Conservation (phyloP, 1,140 invertebrate species). For the Drosophila virilis region DNA sequence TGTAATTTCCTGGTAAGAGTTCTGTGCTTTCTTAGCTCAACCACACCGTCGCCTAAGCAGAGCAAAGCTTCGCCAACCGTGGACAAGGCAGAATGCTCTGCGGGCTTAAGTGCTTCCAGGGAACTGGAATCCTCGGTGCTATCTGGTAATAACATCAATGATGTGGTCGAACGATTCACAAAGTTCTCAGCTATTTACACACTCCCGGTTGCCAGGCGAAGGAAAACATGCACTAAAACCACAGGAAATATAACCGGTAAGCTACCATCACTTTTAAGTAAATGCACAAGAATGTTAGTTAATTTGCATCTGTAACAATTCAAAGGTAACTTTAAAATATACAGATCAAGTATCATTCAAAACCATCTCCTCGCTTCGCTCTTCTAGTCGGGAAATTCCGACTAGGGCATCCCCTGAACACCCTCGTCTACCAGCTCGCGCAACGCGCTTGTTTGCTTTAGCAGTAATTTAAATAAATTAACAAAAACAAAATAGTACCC, state of each 20-base stretch:
- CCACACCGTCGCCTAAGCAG: conserved; percentile 65
- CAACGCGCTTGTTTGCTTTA: too few relatives aligned
- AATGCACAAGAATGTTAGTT: too few relatives aligned
- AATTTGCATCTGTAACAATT: too few relatives aligned
- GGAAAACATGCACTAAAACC: conserved; percentile 64
- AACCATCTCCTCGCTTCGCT: too few relatives aligned
- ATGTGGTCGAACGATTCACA: conserved; percentile 67
- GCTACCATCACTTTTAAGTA: not conserved
- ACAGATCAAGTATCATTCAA: too few relatives aligned
- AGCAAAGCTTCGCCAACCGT: conserved; percentile 52
- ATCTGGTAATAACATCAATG: conserved; percentile 20
- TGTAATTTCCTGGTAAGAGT: not conserved
- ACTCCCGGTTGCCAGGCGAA: conserved; percentile 71
- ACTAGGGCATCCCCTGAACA: too few relatives aligned
- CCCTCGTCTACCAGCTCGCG: too few relatives aligned
- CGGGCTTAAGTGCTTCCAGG: conserved; percentile 35
- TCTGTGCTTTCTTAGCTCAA: conserved; percentile 36
- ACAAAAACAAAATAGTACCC: too few relatives aligned
- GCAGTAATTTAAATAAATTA: too few relatives aligned
- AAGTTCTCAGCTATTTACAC: conserved; percentile 82
- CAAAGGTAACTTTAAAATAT: too few relatives aligned
- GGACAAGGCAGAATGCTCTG: conserved; percentile 7
- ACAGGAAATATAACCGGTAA: conserved; percentile 73
- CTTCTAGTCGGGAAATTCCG: too few relatives aligned
- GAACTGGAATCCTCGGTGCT: conserved; percentile 29